Conservation (phyloP, 1,140 invertebrate species). For the Papilio glaucus region DNA sequence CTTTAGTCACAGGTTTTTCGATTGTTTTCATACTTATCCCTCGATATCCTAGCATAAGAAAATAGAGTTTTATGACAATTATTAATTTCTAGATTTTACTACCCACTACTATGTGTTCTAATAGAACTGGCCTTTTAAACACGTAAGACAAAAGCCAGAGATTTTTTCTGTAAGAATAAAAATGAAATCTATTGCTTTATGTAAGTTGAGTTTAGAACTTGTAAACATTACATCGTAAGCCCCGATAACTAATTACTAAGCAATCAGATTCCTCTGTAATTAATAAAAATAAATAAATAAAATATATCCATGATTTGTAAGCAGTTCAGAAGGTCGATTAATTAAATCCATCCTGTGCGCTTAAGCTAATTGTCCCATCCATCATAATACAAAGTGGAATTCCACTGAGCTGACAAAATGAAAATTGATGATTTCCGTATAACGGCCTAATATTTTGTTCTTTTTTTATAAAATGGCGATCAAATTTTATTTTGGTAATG, state of each 20-base stretch:
- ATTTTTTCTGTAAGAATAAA: too few relatives aligned
- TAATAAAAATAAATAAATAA: neutral
- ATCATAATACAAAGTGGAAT: slow-evolving; percentile 39
- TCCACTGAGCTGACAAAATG: slow-evolving; percentile 38
- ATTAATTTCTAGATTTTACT: too few relatives aligned
- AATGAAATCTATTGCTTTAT: too few relatives aligned
- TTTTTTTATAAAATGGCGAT: slow-evolving; percentile 5
- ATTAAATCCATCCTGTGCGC: slow-evolving; percentile 33
- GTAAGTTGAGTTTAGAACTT: too few relatives aligned
- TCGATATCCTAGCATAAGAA: too few relatives aligned
- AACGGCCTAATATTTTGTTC: slow-evolving; percentile 18
- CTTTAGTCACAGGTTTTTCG: too few relatives aligned
- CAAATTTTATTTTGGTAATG: slow-evolving; percentile 27
- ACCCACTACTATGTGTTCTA: too few relatives aligned
- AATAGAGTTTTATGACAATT: too few relatives aligned
- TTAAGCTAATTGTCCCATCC: slow-evolving; percentile 35
- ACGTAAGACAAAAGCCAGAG: too few relatives aligned
- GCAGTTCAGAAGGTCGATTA: slow-evolving; percentile 26
- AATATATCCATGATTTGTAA: neutral
- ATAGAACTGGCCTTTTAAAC: too few relatives aligned
- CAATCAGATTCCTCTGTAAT: neutral
- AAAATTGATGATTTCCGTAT: slow-evolving; percentile 36
- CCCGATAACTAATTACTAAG: neutral
- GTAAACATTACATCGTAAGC: too few relatives aligned
- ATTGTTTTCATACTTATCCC: too few relatives aligned